Evolutionary conservation across 2,888 invertebrate species (phyloP), one percentile per base, ranked within the genome.

Genomic region (Acanthococcus lagerstroemiae): DNA sequence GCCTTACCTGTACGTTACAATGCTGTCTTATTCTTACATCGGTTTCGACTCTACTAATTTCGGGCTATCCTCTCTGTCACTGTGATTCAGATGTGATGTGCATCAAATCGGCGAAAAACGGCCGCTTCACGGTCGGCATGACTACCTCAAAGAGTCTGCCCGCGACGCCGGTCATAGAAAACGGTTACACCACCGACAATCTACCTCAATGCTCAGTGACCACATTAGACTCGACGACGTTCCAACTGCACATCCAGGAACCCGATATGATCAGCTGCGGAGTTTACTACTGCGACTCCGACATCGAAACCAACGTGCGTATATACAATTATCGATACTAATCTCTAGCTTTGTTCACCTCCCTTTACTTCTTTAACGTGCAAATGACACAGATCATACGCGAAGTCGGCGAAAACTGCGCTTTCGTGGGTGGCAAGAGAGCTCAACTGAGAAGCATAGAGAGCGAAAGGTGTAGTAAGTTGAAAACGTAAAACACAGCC

Each of bases 151-250:
- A 26, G 19, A 60, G 60, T 21, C 4, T 48, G 17, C 21, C 27
- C 4, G 46, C 48, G 9, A 17, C 26, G 27, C 60, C 60, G 12
- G 30, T 50, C 4, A 50, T 60, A 1, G 60, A 60, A 25, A 60
- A 60, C 48, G 5, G 25, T 3, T 60, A 48, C 27, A 19, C n/a
- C n/a, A n/a, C 27, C 19, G 60, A 60, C 19, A 60, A 60, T 27
- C 26, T 45, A 60, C 60, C 60, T 45, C 60, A 48, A 60, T 60
- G 60, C 27, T 60, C 60, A 60, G 60, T 60, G 60, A 45, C 60
- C 60, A 60, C 60, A 24, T 27, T 60, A 60, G 46, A 60, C 46
- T 26, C 45, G 27, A 60, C 60, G 27, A 15, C 27, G 46, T 60
- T 60, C 27, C 60, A 26, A 48, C 25, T 60, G n/a, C 46, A 17